phyloP scores from a whole-genome alignment of 2,888 invertebrate species.

The Gnatocerus cornutus region DNA sequence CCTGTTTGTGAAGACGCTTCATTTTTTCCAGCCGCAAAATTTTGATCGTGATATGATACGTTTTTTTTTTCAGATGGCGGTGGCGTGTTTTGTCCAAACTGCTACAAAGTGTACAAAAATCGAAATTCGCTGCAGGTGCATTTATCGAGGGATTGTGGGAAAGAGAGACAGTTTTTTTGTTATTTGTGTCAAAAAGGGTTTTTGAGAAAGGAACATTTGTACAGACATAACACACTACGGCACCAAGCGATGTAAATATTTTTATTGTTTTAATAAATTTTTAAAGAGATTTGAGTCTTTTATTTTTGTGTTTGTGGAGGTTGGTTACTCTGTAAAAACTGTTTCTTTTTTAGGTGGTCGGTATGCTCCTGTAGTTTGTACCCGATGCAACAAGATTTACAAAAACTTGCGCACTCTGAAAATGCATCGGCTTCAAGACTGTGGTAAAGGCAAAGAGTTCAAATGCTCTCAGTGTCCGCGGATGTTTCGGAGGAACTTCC shows the following conservation, averaged over 20 bases:
- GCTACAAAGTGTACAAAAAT: constrained; percentile 54
- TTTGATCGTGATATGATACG: neutral
- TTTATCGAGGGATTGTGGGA: constrained; percentile 52
- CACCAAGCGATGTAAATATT: neutral
- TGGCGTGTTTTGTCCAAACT: constrained; percentile 48
- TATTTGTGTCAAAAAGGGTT: constrained; percentile 51
- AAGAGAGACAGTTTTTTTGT: constrained; percentile 50
- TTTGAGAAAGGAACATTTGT: constrained; percentile 55
- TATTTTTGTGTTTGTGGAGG: neutral
- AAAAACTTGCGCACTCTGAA: constrained; percentile 62
- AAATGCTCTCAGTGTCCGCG: constrained; percentile 66
- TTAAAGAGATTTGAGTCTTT: neutral
- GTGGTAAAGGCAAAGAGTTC: constrained; percentile 54
- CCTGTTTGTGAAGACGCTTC: neutral
- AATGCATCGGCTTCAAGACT: constrained; percentile 69
- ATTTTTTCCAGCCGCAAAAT: neutral
- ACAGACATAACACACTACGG: constrained; percentile 45
- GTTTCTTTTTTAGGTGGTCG: constrained; percentile 7
- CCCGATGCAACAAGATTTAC: constrained; percentile 50
- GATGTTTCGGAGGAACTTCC: constrained; percentile 77
- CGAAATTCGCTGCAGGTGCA: constrained; percentile 20
- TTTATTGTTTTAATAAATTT: neutral
- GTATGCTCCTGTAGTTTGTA: constrained; percentile 39
- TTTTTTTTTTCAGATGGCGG: constrained; percentile 18
- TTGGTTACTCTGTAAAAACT: neutral